A percentile compares a stretch with the other conserved stretches of the same genome.
Conservation (phyloP, 2,113 vertebrate genomes). For the Fulmarus glacialis region DNA sequence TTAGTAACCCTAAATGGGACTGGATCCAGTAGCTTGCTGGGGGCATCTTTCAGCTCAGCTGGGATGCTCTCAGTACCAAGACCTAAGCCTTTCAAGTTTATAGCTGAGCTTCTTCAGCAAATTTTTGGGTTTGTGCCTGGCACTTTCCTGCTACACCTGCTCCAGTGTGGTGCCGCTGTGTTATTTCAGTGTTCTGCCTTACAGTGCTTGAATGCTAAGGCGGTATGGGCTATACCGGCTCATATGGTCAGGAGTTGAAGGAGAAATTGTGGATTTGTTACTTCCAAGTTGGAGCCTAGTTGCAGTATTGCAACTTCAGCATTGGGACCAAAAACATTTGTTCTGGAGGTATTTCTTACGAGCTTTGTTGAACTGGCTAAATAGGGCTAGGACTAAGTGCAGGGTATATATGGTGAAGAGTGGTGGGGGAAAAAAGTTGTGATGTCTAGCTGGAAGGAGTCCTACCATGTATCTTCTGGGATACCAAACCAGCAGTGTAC, state of each 20-base stretch:
- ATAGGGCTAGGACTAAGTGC: background rate
- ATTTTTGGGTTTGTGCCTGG: background rate
- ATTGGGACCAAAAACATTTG: rapidly evolving
- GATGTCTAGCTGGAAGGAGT: background rate
- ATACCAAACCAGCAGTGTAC: background rate
- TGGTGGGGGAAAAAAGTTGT: background rate
- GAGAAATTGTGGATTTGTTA: background rate
- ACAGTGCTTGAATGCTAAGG: background rate
- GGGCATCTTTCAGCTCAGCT: background rate
- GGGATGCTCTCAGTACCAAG: background rate
- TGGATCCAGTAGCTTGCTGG: background rate
- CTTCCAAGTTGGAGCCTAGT: background rate
- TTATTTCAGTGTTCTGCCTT: background rate
- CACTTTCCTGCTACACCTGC: background rate
- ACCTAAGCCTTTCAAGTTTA: background rate
- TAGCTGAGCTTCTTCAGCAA: background rate
- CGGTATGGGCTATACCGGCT: background rate
- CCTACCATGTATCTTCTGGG: background rate
- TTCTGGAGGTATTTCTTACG: background rate
- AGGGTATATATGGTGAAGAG: background rate
- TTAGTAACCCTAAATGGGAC: background rate
- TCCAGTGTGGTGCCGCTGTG: background rate
- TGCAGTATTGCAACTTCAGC: background rate
- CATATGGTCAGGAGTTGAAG: background rate
- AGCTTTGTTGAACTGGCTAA: background rate